These are phyloP conservation scores for Paracyprichromis sp. DNA, from an alignment of 2,113 vertebrate genomes.

Conservation along the genomic window DNA sequence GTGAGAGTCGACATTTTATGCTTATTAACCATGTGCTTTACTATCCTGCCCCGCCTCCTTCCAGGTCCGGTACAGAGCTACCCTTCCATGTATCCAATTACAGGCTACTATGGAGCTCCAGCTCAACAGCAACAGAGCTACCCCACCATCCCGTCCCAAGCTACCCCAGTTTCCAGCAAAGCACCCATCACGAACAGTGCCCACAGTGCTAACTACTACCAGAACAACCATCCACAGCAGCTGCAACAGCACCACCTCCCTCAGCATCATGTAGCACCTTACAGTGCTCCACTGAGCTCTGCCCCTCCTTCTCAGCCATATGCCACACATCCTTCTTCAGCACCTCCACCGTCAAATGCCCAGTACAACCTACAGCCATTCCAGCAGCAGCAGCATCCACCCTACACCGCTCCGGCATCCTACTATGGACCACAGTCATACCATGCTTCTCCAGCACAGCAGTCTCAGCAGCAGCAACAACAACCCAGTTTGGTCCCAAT, in stretches of 20 bases:
- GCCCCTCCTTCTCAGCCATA: constrained; percentile 71
- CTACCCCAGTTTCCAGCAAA: constrained; percentile 77
- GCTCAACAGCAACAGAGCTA: constrained; percentile 72
- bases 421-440: constrained; percentile 75
- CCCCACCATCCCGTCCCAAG: constrained; percentile 66
- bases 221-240: constrained; percentile 72
- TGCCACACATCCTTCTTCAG: constrained; percentile 38
- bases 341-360: constrained; percentile 52
- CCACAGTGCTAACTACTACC: constrained; percentile 74
- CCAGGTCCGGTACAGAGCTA: constrained; percentile 80
- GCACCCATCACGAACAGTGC: constrained; percentile 70
- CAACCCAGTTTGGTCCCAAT: constrained; percentile 64
- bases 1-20: background rate
- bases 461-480: constrained; percentile 53
- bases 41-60: background rate
- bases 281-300: constrained; percentile 55
- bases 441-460: constrained; percentile 56
- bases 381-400: constrained; percentile 69
- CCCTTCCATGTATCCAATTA: constrained; percentile 65
- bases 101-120: constrained; percentile 69
- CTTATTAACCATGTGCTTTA: background rate
- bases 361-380: constrained; percentile 65
- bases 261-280: constrained; percentile 65
- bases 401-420: constrained; percentile 61
- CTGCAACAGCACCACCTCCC: constrained; percentile 55